Base-by-base conservation (phyloP, 2,113 vertebrate species). In the Haplochromis vanheusdeni region DNA sequence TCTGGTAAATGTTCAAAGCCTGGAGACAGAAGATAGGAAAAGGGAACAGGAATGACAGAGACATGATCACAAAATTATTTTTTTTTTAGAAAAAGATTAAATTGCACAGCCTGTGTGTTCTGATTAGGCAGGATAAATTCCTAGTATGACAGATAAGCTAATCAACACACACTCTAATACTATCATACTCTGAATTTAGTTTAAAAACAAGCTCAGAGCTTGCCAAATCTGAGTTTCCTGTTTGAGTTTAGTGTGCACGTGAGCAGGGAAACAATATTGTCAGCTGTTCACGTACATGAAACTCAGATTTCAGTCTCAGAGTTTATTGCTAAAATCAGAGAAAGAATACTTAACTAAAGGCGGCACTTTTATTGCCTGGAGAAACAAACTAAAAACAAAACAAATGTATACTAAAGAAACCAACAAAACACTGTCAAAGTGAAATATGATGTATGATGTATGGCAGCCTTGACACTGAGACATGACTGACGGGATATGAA, bases 321-420 rank as follows among this genome's bases (percentile, higher is more conserved):
- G 56, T 33, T 60, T 60, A 33, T 60, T 2, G 56, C 56, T 60
- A 17, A 60, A 60, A 17, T 33, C 56, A 33, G 56, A 62, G 58
- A 33, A 19, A 33, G 58, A 33, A 6, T 33, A 2, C 28, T 19
- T 33, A 33, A 33, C 28, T 33, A 33, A 62, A 11, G 9, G 28
- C 3, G 0, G 58, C 28, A 62, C 28, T 4, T 62, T 62, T 10
- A 60, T 60, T 60, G 3, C 28, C 28, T 2, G 0, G 58, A 62
- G 28, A 62, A 62, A 4, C 58, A 62, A 62, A 19, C 28, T 19
- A 62, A 33, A 62, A 1, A 4, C 16, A 33, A 62, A 33, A 33
- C 9, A 62, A 19, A 62, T 1, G 5, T 33, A 33, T 33, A 62
- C 28, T 62, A 33, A 62, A 62, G 9, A 19, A 62, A 62, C 58